These are phyloP conservation scores for Pentalonia nigronervosa DNA, from an alignment of 1,140 invertebrate genomes.

Conservation along the genomic window DNA sequence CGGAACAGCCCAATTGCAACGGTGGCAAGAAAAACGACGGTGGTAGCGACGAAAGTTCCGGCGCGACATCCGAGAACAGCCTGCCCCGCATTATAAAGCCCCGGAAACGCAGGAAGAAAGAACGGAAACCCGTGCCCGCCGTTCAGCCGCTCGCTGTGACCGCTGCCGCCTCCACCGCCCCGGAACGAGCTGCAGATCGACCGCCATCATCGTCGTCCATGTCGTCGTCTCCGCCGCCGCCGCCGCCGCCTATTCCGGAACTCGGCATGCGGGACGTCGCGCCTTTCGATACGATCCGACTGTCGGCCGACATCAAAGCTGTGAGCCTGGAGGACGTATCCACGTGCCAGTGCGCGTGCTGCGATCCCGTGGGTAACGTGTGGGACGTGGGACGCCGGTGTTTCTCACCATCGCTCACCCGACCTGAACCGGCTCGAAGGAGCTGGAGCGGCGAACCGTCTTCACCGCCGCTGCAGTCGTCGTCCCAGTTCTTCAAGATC, in stretches of 20 bases:
- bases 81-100: slow-evolving; percentile 88
- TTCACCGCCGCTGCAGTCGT: slow-evolving; percentile 59
- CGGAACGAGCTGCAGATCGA: not conserved
- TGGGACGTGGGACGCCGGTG: slow-evolving; percentile 74
- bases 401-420: slow-evolving; percentile 67
- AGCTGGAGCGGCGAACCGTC: slow-evolving; percentile 61
- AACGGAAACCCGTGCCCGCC: slow-evolving; percentile 71
- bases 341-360: slow-evolving; percentile 80
- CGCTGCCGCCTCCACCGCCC: not conserved
- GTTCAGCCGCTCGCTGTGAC: not conserved
- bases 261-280: slow-evolving; percentile 60
- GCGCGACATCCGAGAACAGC: slow-evolving; percentile 77
- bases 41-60: slow-evolving; percentile 78
- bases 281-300: slow-evolving; percentile 58
- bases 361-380: slow-evolving; percentile 77
- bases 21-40: slow-evolving; percentile 39
- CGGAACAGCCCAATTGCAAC: slow-evolving; percentile 32
- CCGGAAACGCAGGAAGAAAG: slow-evolving; percentile 86
- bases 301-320: slow-evolving; percentile 60
- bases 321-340: slow-evolving; percentile 64
- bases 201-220: not conserved
- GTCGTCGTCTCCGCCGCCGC: slow-evolving; percentile 55
- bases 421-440: slow-evolving; percentile 61
- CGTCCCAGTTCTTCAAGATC: slow-evolving; percentile 59
- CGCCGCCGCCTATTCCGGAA: slow-evolving; percentile 48